Evolutionary conservation across 2,888 invertebrate species (phyloP), one percentile per base, ranked within the genome.

Genomic region (Meganola albula): DNA sequence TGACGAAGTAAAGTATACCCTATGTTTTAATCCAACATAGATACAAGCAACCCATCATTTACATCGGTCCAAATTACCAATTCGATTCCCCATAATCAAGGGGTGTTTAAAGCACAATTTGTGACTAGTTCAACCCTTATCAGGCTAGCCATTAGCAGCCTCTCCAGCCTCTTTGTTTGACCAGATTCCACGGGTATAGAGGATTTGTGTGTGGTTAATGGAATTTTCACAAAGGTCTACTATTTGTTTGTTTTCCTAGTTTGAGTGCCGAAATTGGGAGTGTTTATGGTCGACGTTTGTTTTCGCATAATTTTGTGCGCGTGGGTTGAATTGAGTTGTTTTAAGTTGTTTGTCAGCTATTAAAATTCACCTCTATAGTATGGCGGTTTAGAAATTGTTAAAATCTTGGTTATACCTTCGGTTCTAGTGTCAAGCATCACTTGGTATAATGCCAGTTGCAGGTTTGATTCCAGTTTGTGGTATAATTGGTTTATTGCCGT

Each of bases 71-170:
- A n/a, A n/a, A n/a, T n/a, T n/a, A n/a, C n/a, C n/a, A n/a, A n/a
- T n/a, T n/a, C n/a, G n/a, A n/a, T n/a, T n/a, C n/a, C n/a, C n/a
- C n/a, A n/a, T n/a, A n/a, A n/a, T n/a, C n/a, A n/a, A n/a, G 7
- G 20, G 20, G 24, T 4, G 24, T 24, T n/a, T 10, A 10, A 11
- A 23, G 10, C 27, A 21, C 37, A 41, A 25, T 24, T 21, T 30
- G 10, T 41, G 35, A 24, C 24, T 24, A 24, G 31, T 30, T 24
- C 24, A 11, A 37, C 29, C 32, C 36, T 40, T 13, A 33, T 38
- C 29, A 41, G 20, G 9, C 13, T 10, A 8, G 26, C 33, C 40
- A 46, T 53, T 51, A 53, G 38, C 27, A 37, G 28, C 27, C 36
- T 36, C 40, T 40, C 31, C 20, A 20, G n/a, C 20, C 20, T 16